Conservation (phyloP, 2,113 vertebrate genomes). For the Rallus limicola region DNA sequence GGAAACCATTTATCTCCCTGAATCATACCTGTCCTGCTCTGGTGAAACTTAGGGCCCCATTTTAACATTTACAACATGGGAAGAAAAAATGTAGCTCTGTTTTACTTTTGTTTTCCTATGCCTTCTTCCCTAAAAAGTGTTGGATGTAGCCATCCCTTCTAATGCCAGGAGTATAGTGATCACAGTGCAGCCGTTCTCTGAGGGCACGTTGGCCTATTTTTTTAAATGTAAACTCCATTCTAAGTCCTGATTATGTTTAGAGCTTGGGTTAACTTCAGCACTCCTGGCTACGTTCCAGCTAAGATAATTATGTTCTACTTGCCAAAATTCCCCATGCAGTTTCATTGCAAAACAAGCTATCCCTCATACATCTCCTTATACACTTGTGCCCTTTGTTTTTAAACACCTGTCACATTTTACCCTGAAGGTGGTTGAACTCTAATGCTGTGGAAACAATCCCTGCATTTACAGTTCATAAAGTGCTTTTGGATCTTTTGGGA, state of each 20-base stretch:
- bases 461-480: neutral
- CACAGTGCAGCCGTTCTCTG: neutral
- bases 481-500: neutral
- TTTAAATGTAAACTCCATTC: neutral
- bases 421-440: neutral
- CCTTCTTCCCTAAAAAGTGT: neutral
- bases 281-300: neutral
- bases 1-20: neutral
- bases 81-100: neutral
- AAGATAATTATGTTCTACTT: neutral
- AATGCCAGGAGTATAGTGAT: neutral
- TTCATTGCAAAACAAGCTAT: neutral
- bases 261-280: constrained; percentile 1
- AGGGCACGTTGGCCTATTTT: neutral
- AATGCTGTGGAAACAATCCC: neutral
- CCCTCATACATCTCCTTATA: neutral
- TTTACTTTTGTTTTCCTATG: neutral
- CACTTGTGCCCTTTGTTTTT: neutral
- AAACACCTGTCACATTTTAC: neutral
- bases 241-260: neutral
- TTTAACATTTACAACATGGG: neutral
- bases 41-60: neutral
- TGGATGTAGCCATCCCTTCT: neutral
- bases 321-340: neutral
- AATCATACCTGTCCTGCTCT: neutral